A percentile compares a stretch with the other conserved stretches of the same genome.
phyloP scores from a whole-genome alignment of 2,888 invertebrate species.

The Cheilosia urbana region DNA sequence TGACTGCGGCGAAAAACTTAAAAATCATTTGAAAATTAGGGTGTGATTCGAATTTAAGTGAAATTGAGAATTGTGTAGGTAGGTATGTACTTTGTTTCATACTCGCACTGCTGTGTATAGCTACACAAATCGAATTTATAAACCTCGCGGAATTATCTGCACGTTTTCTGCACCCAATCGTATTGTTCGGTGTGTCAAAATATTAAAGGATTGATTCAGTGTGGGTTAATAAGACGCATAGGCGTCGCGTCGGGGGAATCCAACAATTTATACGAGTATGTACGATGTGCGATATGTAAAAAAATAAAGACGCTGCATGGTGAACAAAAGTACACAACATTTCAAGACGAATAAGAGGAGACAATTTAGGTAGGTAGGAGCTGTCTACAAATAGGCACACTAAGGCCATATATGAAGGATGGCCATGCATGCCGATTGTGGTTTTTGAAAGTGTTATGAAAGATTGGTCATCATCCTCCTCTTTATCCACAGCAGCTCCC shows the following conservation, averaged over 20 bases:
- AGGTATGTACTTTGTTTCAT: not conserved
- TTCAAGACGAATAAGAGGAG: no score
- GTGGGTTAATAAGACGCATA: slow-evolving; percentile 10
- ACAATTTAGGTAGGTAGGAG: no score
- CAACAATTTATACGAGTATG: not conserved
- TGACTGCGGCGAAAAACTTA: slow-evolving; percentile 14
- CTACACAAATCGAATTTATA: not conserved
- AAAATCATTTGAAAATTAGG: slow-evolving; percentile 44
- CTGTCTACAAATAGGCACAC: no score
- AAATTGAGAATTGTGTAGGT: slow-evolving; percentile 14
- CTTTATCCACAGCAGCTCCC: no score
- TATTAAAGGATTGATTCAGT: slow-evolving; percentile 5
- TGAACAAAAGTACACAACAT: no score
- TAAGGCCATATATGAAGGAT: no score
- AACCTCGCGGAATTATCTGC: slow-evolving; percentile 4
- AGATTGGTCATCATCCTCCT: no score
- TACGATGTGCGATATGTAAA: no score
- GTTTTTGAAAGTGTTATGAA: no score
- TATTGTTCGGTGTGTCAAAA: slow-evolving; percentile 16
- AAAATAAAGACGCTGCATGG: no score
- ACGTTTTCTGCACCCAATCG: slow-evolving; percentile 11
- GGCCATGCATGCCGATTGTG: no score
- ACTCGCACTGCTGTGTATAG: no score
- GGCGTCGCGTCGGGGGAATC: not conserved
- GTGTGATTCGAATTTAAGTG: slow-evolving; percentile 36